Percentiles rank a stretch among this genome's conserved stretches.
These are phyloP conservation scores for Erythrolamprus reginae DNA, from an alignment of 2,113 vertebrate genomes.

Conservation along the genomic window DNA sequence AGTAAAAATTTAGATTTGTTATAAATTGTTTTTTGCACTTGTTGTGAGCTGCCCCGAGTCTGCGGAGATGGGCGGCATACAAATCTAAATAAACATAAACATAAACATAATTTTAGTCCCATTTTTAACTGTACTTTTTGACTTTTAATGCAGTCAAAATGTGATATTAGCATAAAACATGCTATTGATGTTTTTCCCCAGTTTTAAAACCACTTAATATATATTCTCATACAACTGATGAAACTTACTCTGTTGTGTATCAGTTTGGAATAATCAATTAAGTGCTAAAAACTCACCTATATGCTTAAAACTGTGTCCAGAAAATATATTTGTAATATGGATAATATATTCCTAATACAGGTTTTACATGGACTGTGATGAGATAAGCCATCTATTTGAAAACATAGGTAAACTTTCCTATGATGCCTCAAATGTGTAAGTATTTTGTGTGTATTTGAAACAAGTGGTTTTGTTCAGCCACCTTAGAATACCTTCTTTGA, in stretches of 20 bases:
- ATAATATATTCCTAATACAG: not conserved
- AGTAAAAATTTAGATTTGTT: too few species aligned
- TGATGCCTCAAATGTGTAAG: slow-evolving; percentile 55
- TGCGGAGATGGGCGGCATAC: too few species aligned
- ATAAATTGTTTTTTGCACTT: too few species aligned
- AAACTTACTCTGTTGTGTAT: not conserved
- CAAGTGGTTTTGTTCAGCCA: not conserved
- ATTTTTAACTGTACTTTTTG: not conserved
- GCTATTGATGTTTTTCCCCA: not conserved
- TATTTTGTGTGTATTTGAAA: not conserved
- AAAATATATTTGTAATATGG: not conserved
- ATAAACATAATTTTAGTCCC: not conserved
- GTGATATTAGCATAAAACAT: not conserved
- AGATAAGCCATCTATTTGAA: slow-evolving; percentile 49
- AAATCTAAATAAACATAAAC: too few species aligned
- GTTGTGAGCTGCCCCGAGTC: too few species aligned
- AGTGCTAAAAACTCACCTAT: not conserved
- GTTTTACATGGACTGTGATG: slow-evolving; percentile 37
- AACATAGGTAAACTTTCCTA: slow-evolving; percentile 58
- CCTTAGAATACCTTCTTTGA: not conserved
- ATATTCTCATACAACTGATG: not conserved
- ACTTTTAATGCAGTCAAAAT: not conserved
- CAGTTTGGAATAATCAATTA: not conserved
- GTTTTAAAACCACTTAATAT: not conserved
- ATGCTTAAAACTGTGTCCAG: not conserved